These are phyloP conservation scores for Naso thynnoides DNA, from an alignment of 2,797 vertebrate species.

Conservation along the genomic window DNA sequence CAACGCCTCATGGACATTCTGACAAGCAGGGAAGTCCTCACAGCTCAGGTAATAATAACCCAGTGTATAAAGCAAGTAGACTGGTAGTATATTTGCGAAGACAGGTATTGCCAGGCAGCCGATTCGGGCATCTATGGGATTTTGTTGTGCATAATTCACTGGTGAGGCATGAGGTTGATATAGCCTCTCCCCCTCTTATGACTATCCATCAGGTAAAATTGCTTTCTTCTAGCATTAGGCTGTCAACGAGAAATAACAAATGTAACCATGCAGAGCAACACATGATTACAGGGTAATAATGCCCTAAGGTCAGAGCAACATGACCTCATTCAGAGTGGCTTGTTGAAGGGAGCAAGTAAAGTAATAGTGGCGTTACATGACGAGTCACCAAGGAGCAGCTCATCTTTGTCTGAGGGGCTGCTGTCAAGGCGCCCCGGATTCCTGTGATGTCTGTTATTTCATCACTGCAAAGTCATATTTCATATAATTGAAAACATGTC, in stretches of 20 bases:
- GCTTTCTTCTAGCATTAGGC: constrained; percentile 75
- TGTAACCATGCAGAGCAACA: constrained; percentile 72
- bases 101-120: constrained; percentile 41
- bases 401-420: constrained; percentile 28
- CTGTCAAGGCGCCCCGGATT: not conserved
- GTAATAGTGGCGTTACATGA: constrained; percentile 19
- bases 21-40: constrained; percentile 52
- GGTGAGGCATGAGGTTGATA: constrained; percentile 60
- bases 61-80: constrained; percentile 22
- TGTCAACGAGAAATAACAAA: constrained; percentile 79
- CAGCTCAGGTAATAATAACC: constrained; percentile 50
- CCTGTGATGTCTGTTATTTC: not conserved
- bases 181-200: constrained; percentile 60
- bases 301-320: constrained; percentile 66
- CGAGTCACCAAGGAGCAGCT: constrained; percentile 24
- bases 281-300: constrained; percentile 80
- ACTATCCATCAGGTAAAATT: constrained; percentile 81
- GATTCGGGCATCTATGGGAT: constrained; percentile 47
- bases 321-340: constrained; percentile 64
- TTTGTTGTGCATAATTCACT: constrained; percentile 74
- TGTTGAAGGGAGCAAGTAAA: constrained; percentile 44
- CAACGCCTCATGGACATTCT: constrained; percentile 47
- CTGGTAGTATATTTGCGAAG: constrained; percentile 47
- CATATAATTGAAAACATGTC: not conserved
- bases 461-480: constrained; percentile 1